A percentile compares a stretch with the other conserved stretches of the same genome.
phyloP scores from a whole-genome alignment of 2,797 vertebrate species.

The Spinibarbus caldwelli region DNA sequence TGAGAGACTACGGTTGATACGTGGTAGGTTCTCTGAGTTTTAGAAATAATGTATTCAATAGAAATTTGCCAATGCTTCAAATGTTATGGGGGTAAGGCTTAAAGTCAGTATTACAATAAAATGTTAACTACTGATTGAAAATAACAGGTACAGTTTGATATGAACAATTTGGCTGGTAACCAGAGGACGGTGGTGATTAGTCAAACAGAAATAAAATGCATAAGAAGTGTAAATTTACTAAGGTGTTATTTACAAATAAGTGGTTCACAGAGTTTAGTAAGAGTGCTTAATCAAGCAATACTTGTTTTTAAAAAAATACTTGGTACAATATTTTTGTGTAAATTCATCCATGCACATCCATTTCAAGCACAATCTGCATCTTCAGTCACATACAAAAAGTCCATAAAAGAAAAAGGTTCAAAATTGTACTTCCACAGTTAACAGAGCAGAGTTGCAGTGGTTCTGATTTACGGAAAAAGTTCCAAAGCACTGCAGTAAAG shows the following conservation, averaged over 20 bases:
- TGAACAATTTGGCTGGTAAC: not conserved
- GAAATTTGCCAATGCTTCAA: not conserved
- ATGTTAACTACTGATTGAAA: not conserved
- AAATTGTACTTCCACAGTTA: slow-evolving; percentile 7
- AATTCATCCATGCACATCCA: slow-evolving; percentile 49
- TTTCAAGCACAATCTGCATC: slow-evolving; percentile 29
- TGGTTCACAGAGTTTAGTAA: slow-evolving; percentile 61
- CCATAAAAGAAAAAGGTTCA: slow-evolving; percentile 14
- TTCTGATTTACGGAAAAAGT: slow-evolving; percentile 10
- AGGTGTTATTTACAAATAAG: slow-evolving; percentile 55
- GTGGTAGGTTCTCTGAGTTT: not conserved
- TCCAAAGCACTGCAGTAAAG: slow-evolving; percentile 35
- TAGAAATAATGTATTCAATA: not conserved
- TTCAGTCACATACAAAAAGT: slow-evolving; percentile 18
- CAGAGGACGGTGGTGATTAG: not conserved
- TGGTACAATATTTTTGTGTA: slow-evolving; percentile 42
- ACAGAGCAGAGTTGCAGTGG: slow-evolving; percentile 8
- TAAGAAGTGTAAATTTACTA: slow-evolving; percentile 53
- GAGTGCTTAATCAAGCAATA: slow-evolving; percentile 52
- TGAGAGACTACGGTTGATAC: not conserved
- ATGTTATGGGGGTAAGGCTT: not conserved
- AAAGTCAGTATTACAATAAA: slow-evolving; percentile 13
- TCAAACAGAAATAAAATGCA: slow-evolving; percentile 18
- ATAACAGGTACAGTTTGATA: not conserved
- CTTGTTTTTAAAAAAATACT: slow-evolving; percentile 45